Evolutionary conservation across 2,113 vertebrate species (phyloP).

Genomic region (Andinoacara biseriatus): DNA sequence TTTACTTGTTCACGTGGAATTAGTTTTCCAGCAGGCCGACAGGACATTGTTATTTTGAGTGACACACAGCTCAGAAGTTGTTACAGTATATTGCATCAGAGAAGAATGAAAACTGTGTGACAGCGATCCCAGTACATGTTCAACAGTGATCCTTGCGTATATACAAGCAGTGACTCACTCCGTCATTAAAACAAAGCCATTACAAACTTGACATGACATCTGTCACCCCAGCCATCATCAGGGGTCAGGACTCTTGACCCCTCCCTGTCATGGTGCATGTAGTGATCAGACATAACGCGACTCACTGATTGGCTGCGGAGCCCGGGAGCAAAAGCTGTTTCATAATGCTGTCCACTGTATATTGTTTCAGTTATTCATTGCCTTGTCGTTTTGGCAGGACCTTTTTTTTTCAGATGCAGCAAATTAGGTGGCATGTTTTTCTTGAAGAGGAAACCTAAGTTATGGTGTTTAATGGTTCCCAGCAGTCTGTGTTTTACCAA

Average conservation of each 20-base stretch:
- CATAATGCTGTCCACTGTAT: conserved; percentile 24
- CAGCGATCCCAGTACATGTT: conserved; percentile 61
- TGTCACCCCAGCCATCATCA: conserved; percentile 74
- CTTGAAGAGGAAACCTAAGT: conserved; percentile 8
- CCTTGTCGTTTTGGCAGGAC: neutral
- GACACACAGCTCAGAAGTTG: conserved; percentile 64
- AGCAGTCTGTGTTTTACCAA: neutral
- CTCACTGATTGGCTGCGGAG: conserved; percentile 46
- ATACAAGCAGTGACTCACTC: conserved; percentile 52
- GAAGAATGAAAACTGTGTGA: conserved; percentile 56
- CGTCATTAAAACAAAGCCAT: conserved; percentile 70
- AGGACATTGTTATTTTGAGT: conserved; percentile 62
- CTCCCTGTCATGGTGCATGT: conserved; percentile 62
- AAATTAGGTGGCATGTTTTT: conserved; percentile 41
- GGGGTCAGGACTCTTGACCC: conserved; percentile 75
- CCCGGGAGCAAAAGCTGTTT: conserved; percentile 44
- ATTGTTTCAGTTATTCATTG: conserved; percentile 11
- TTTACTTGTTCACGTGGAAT: conserved; percentile 29
- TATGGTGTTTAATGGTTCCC: neutral
- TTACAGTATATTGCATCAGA: conserved; percentile 72
- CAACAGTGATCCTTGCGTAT: conserved; percentile 37
- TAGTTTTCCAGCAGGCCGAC: conserved; percentile 15
- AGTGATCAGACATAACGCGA: conserved; percentile 51
- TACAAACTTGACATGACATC: conserved; percentile 77
- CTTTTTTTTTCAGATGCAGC: conserved; percentile 27